These are phyloP conservation scores for Rhinogobius similis DNA, from an alignment of 2,113 vertebrate species.

Conservation along the genomic window DNA sequence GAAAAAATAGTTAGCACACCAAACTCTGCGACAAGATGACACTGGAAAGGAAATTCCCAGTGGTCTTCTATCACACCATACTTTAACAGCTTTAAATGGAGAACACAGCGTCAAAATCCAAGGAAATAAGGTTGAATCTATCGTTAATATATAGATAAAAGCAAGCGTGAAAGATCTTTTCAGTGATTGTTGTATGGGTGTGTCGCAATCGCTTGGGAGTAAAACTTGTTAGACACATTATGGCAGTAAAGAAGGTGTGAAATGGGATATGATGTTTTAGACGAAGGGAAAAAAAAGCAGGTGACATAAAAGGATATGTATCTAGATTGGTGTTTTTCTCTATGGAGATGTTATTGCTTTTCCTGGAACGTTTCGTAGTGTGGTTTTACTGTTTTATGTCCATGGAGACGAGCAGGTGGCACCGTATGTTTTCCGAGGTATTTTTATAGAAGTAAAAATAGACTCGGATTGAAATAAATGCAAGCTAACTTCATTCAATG, in stretches of 20 bases:
- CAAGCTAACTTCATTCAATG: no score
- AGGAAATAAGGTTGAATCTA: neutral
- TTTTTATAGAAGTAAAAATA: no score
- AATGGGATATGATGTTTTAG: neutral
- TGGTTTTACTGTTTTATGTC: no score
- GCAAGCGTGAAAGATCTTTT: conserved; percentile 32
- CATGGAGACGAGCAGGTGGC: no score
- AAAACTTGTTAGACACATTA: conserved; percentile 56
- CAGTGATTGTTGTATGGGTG: conserved; percentile 43
- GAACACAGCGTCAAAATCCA: conserved; percentile 25
- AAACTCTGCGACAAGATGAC: conserved; percentile 31
- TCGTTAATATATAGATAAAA: neutral
- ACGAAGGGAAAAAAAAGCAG: conserved; percentile 6
- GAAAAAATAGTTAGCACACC: conserved; percentile 16
- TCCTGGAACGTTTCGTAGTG: no score
- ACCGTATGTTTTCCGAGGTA: neutral
- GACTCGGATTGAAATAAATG: no score
- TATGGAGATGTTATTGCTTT: neutral
- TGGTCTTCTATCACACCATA: conserved; percentile 35
- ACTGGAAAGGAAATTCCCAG: conserved; percentile 36
- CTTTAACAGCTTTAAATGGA: conserved; percentile 38
- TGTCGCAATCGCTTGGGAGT: conserved; percentile 48
- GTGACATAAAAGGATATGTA: neutral
- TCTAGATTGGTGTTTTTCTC: neutral
- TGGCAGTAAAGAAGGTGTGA: conserved; percentile 41